Percentiles rank a stretch among this genome's conserved stretches.
Evolutionary conservation across 2,113 vertebrate genomes (phyloP).

Genomic region (Chaenogobius annularis): DNA sequence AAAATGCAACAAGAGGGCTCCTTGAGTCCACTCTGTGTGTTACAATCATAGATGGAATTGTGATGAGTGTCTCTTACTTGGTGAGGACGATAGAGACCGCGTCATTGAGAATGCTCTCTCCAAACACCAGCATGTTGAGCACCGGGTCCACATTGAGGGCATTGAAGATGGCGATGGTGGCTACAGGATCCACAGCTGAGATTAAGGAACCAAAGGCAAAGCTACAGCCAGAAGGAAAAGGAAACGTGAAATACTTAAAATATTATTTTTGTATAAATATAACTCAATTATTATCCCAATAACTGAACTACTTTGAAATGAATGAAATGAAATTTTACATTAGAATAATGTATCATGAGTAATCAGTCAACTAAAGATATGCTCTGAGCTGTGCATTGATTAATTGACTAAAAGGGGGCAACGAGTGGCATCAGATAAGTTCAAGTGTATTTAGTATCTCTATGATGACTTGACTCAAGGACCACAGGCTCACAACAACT

Average conservation of each 20-base stretch:
- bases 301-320: no score
- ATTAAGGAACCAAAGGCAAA: slow-evolving; percentile 98
- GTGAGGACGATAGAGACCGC: slow-evolving; percentile 97
- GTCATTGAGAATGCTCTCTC: slow-evolving; percentile 98
- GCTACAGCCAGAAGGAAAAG: slow-evolving; percentile 62
- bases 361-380: no score
- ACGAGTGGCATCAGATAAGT: no score
- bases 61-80: slow-evolving; percentile 80
- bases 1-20: not conserved
- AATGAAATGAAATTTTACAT: no score
- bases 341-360: no score
- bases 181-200: slow-evolving; percentile 96
- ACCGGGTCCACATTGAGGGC: slow-evolving; percentile 97
- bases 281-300: not conserved
- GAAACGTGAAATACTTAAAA: not conserved
- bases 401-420: no score
- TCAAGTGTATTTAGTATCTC: no score
- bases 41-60: not conserved
- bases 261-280: not conserved
- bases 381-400: no score
- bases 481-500: no score
- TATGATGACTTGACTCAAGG: no score
- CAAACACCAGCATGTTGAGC: slow-evolving; percentile 98
- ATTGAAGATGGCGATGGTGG: slow-evolving; percentile 98
- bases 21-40: not conserved